Evolutionary conservation across 2,888 invertebrate genomes (phyloP), one percentile per base, ranked within the genome.

Genomic region (Lycia hirtaria): DNA sequence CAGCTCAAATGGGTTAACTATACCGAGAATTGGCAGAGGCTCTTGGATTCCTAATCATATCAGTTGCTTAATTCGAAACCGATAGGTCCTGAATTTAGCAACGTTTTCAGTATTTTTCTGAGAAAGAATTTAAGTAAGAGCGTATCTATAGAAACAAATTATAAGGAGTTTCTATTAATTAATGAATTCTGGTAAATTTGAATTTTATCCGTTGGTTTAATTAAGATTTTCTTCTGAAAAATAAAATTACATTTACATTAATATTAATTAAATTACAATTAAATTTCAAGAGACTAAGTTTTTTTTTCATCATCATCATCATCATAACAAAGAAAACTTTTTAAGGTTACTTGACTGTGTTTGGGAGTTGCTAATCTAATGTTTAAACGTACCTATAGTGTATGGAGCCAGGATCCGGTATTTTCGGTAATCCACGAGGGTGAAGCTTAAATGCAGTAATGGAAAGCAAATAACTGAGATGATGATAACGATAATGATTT

Each of bases 31-130:
- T 51, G 56, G 51, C 40, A 51, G 48, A 45, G 22, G 28, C 43
- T 20, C 44, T 50, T 44, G 56, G 50, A 50, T 38, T 32, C 40
- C 56, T 51, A 56, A 56, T 56, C 51, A 51, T 47, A 51, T 35
- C 28, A 45, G 35, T n/a, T 35, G 30, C 45, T 56, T 40, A 47
- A 41, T 56, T 35, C 28, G 26, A 47, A 40, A 9, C 35, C 24
- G 32, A 47, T 51, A 33, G 45, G 24, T 33, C 22, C 32, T 15
- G 19, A 19, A 28, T 38, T 38, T 49, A 19, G n/a, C 3, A 19
- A 28, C 19, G 45, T 33, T 47, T 33, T 10, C 14, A 22, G 12
- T 1, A 32, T 12, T 47, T 47, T 33, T 53, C 38, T 6, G 5
- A 14, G 26, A 14, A 3, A n/a, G 26, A 14, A 3, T 5, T 19